These are phyloP conservation scores for Hylaeus anthracinus DNA, from an alignment of 1,140 invertebrate genomes.

Conservation along the genomic window DNA sequence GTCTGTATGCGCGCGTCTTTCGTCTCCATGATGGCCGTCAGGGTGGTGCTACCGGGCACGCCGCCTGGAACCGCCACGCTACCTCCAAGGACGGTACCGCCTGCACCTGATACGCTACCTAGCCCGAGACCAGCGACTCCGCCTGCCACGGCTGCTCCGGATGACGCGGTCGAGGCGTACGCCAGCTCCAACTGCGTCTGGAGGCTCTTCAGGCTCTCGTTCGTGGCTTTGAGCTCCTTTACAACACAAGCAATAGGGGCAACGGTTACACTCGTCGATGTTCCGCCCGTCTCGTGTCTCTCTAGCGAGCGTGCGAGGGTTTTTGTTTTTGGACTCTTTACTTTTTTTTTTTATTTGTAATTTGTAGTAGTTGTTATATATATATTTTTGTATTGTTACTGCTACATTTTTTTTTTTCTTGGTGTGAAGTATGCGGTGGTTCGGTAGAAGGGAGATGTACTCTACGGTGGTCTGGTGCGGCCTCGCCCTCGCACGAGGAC, in stretches of 20 bases:
- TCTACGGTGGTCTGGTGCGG: slow-evolving; percentile 49
- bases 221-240: slow-evolving; percentile 91
- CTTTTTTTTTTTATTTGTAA: slow-evolving; percentile 30
- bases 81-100: slow-evolving; percentile 83
- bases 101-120: slow-evolving; percentile 66
- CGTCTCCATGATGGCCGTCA: slow-evolving; percentile 89
- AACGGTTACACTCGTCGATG: slow-evolving; percentile 59
- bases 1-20: slow-evolving; percentile 92
- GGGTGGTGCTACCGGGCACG: slow-evolving; percentile 86
- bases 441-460: slow-evolving; percentile 50
- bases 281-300: slow-evolving; percentile 49
- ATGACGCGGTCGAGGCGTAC: slow-evolving; percentile 83
- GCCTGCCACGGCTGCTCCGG: slow-evolving; percentile 73
- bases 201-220: slow-evolving; percentile 89
- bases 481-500: slow-evolving; percentile 55
- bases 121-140: slow-evolving; percentile 83
- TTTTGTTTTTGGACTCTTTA: slow-evolving; percentile 41
- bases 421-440: slow-evolving; percentile 58
- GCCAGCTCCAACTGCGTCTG: slow-evolving; percentile 89
- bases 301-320: slow-evolving; percentile 57
- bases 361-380: slow-evolving; percentile 21
- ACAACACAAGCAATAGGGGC: slow-evolving; percentile 75
- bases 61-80: slow-evolving; percentile 82
- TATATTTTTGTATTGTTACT: slow-evolving; percentile 11
- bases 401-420: slow-evolving; percentile 34